Evolutionary conservation across 2,113 vertebrate species (phyloP), one percentile per base, ranked within the genome.

Genomic region (Embiotoca jacksoni): DNA sequence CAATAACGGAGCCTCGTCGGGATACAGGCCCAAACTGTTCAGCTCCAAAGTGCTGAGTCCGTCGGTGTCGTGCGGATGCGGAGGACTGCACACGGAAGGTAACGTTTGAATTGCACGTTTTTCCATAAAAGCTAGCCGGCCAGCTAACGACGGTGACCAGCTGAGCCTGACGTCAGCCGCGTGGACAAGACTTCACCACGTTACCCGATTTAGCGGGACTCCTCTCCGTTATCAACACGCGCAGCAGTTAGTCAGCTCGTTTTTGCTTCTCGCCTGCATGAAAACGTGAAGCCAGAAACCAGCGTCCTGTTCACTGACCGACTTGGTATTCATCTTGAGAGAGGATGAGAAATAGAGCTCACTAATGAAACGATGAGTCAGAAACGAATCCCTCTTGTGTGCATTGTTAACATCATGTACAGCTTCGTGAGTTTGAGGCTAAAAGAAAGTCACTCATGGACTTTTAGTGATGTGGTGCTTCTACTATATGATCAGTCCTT

Each of bases 71-170:
- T 98, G 96, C 77, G 94, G 95, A 37, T 97, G 97, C 70, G 96
- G 95, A 49, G 94, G 92, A 0, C 95, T 99, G 53, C 97, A 98
- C 89, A 98, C 97, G 1, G 96, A 98, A 79, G 97, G 97, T 98
- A 90, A 55, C 0, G 2, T 5, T 5, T 3, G 0, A 0, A 7
- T 53, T 31, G 6, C 14, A 3, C 6, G 15, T 1, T 32, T 70
- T 1, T 13, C 35, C 1, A 41, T 3, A 0, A 52, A 0, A 52
- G 56, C 23, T 61, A 59, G 69, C 13, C 11, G 23, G 10, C 14
- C 31, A 66, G 53, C 56, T 47, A 70, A 31, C 47, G 7, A 58
- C 2, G 30, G 6, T 6, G 30, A 23, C 5, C 7, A 14, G 1
- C 2, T 11, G 31, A 11, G 31, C n/a, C 13, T 13, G 6, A 46